Base-by-base conservation (phyloP, 1,140 invertebrate species). In the Papilio dardanus region DNA sequence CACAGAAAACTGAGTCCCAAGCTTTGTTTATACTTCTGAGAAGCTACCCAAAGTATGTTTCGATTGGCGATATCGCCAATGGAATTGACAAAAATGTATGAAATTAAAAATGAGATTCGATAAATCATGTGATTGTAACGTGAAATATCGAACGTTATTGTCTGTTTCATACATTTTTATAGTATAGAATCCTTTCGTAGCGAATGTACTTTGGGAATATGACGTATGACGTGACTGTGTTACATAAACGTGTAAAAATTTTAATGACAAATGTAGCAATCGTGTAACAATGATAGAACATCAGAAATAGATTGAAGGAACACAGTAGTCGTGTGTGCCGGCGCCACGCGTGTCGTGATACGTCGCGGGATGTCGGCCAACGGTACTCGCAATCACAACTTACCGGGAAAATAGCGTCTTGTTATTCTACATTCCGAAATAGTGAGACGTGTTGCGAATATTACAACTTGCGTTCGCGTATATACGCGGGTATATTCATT, bases 321-420 rank as follows among this genome's bases (percentile, higher is more conserved):
- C 69, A 71, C 28, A 30, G 42, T 46, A 50, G 69, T 71, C 69
- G 69, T 71, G 69, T 71, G 40, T 28, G 40, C 31, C 10, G 67
- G 67, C 67, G 67, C 67, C 69, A 31, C 28, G 69, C 42, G 19
- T 71, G 71, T 75, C 68, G 69, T 76, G 42, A 74, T 50, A 42
- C 42, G 75, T 75, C 74, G 82, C 80, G 80, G 74, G 86, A 87
- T 83, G 82, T 82, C 78, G 77, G 73, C 71, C 84, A 91, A 89
- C 89, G 88, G 89, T 85, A 91, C 81, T 75, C 78, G 74, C 83
- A 88, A 88, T 90, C 86, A 88, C 80, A 83, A 82, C 84, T 83
- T 91, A 91, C 89, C 77, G 75, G 82, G 89, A 90, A 90, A 83
- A 83, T 85, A 86, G 82, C 86, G 82, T 73, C 46, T 85, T 79